Base-by-base conservation (phyloP, 1,140 invertebrate genomes). In the Copidosoma floridanum region DNA sequence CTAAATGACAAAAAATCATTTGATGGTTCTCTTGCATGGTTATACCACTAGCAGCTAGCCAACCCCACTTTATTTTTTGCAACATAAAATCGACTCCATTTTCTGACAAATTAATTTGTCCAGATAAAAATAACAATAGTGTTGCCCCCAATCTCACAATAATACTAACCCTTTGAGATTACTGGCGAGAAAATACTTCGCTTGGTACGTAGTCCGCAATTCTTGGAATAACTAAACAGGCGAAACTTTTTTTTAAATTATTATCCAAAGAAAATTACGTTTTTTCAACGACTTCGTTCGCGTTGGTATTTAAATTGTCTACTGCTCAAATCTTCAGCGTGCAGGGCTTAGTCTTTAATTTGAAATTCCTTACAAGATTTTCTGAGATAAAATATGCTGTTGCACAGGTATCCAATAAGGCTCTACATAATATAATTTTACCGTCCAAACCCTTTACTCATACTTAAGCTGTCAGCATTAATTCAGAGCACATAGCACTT, bases 311-410 rank as follows among this genome's bases (percentile, higher is more conserved):
- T 32, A 53, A n/a, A n/a, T 21, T 27, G 29, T 53, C 20, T 6
- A 53, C 23, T 35, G 50, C 50, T 14, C 32, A 26, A 12, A 53
- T 21, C 8, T 26, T 5, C 5, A 53, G 6, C 35, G 50, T 35
- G 14, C 24, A 53, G 5, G 50, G 27, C 14, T 26, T 26, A 16
- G 20, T 16, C 7, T 21, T 32, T n/a, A 48, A 48, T 14, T 8
- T 10, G 10, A 48, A 26, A 10, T 16, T 10, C 8, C n/a, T 10
- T 6, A 21, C 35, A 20, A 53, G 26, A 11, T 32, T 14, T 35
- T 53, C 27, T 2, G 50, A 35, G 14, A 53, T 35, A 53, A 48
- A 48, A 24, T 53, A 7, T 16, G 50, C 50, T 11, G 50, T 53
- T 10, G 50, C 24, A 26, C 50, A 53, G 10, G 50, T 53, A 18